Conservation (phyloP, 2,888 invertebrate genomes). For the Tetragonula carbonaria region DNA sequence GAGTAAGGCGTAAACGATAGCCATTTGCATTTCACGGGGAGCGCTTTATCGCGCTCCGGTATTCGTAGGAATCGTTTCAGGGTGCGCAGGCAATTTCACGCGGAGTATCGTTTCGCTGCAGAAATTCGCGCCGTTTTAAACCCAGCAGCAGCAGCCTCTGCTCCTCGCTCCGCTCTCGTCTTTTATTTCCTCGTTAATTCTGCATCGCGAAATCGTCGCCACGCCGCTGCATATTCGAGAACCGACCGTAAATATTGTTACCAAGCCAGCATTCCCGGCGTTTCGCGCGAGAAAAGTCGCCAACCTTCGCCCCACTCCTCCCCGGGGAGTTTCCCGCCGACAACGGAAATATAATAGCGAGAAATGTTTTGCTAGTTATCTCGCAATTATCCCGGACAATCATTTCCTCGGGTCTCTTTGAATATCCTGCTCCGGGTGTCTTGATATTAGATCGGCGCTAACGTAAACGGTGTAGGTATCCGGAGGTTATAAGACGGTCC, state of each 20-base stretch:
- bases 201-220: slow-evolving; percentile 48
- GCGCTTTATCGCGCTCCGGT: slow-evolving; percentile 71
- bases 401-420: slow-evolving; percentile 1
- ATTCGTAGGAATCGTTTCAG: slow-evolving; percentile 69
- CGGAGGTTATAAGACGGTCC: not conserved
- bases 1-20: slow-evolving; percentile 58
- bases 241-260: slow-evolving; percentile 37
- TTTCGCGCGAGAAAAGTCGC: slow-evolving; percentile 15
- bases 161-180: slow-evolving; percentile 36
- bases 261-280: slow-evolving; percentile 1
- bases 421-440: not conserved
- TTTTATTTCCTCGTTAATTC: slow-evolving; percentile 64
- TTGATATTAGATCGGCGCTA: slow-evolving; percentile 17
- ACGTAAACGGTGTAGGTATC: not conserved
- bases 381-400: slow-evolving; percentile 19
- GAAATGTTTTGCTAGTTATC: slow-evolving; percentile 32
- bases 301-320: not conserved
- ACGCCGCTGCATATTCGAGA: slow-evolving; percentile 25
- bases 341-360: not conserved
- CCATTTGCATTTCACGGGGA: slow-evolving; percentile 64
- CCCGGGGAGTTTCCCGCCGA: not conserved
- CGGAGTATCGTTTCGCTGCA: slow-evolving; percentile 58
- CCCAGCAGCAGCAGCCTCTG: slow-evolving; percentile 16
- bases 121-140: slow-evolving; percentile 57
- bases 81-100: slow-evolving; percentile 61